Evolutionary conservation across 2,888 invertebrate genomes (phyloP).

Genomic region (Pediacus dermestoides): DNA sequence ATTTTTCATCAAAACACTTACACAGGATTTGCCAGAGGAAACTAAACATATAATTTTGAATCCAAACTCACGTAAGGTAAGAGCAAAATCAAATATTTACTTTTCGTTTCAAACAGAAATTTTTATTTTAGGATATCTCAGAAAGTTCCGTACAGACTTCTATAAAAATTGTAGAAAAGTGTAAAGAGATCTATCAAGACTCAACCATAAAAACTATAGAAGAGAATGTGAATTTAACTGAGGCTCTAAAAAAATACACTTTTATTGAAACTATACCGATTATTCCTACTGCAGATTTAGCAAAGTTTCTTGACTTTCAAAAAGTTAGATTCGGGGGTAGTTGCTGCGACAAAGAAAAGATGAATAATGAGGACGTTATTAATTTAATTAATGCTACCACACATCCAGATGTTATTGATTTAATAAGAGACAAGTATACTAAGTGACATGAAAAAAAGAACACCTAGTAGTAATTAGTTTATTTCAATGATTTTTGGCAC

Average conservation of each 20-base stretch:
- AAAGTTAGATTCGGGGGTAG: conserved; percentile 25
- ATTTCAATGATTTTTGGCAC: too few species aligned
- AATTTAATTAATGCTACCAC: conserved; percentile 64
- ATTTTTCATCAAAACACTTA: conserved; percentile 61
- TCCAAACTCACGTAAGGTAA: conserved; percentile 60
- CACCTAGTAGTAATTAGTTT: too few species aligned
- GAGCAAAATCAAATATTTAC: conserved; percentile 3
- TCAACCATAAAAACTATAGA: conserved; percentile 11
- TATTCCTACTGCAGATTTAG: conserved; percentile 30
- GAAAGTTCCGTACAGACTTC: conserved; percentile 13
- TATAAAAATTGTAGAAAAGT: conserved; percentile 23
- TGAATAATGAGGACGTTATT: conserved; percentile 6
- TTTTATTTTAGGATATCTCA: conserved; percentile 22
- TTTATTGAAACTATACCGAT: conserved; percentile 26
- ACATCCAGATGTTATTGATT: conserved; percentile 57
- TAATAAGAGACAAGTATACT: conserved; percentile 45
- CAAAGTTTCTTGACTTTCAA: conserved; percentile 33
- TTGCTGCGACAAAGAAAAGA: conserved; percentile 4
- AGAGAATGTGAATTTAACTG: conserved; percentile 6
- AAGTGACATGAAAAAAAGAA: too few species aligned
- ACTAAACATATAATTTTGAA: conserved; percentile 57
- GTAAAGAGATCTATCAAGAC: conserved; percentile 19
- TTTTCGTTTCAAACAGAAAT: background rate
- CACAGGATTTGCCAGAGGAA: conserved; percentile 54
- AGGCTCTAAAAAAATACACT: conserved; percentile 17